These are phyloP conservation scores for Phoxinus dragarum DNA, from an alignment of 2,797 vertebrate genomes.

Conservation along the genomic window DNA sequence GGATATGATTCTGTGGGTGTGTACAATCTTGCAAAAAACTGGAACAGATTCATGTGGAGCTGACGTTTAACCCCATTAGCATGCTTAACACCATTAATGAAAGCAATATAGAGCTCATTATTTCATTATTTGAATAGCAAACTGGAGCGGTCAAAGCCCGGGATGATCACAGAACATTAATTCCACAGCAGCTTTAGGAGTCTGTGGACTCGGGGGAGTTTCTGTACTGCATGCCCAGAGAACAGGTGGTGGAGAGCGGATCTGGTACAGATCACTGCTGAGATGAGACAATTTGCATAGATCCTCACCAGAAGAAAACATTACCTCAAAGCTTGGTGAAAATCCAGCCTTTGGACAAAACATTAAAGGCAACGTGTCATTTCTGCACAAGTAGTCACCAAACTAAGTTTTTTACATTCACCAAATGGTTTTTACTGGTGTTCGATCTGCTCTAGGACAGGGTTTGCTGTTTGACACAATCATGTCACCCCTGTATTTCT, in stretches of 20 bases:
- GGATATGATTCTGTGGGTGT: background rate
- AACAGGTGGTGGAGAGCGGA: conserved; percentile 60
- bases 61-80: conserved; percentile 46
- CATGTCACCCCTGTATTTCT: background rate
- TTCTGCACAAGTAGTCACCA: background rate
- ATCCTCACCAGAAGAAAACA: conserved; percentile 42
- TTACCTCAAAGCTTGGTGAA: conserved; percentile 38
- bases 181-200: conserved; percentile 45
- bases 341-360: conserved; percentile 32
- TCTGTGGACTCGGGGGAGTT: conserved; percentile 41
- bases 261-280: conserved; percentile 39
- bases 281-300: conserved; percentile 48
- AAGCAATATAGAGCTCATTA: conserved; percentile 44
- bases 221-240: conserved; percentile 33
- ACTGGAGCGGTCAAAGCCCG: conserved; percentile 39
- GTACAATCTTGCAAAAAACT: background rate
- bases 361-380: background rate
- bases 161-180: conserved; percentile 49
- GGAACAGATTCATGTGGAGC: background rate
- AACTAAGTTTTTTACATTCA: background rate
- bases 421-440: background rate
- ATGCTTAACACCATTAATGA: conserved; percentile 59
- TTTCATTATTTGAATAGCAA: conserved; percentile 35
- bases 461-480: background rate
- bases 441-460: too few species aligned